A percentile compares a stretch with the other conserved stretches of the same genome.
These are phyloP conservation scores for Erebia palarica DNA, from an alignment of 2,888 invertebrate species.

Conservation along the genomic window DNA sequence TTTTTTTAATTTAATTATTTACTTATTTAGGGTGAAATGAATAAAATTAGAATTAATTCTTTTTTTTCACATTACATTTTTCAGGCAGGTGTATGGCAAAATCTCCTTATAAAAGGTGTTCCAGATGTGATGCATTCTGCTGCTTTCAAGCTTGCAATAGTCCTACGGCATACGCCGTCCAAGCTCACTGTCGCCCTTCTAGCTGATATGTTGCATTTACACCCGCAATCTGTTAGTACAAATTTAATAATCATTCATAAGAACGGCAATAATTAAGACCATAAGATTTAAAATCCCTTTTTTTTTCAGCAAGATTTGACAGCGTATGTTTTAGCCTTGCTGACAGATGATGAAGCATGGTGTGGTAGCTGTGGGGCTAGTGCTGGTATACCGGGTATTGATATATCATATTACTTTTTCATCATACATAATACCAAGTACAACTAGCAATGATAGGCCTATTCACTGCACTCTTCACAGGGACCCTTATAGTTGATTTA, in stretches of 20 bases:
- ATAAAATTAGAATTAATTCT: too few species aligned
- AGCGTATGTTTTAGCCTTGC: conserved; percentile 67
- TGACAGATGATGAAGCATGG: conserved; percentile 71
- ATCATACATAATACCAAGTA: too few species aligned
- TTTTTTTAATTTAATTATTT: background rate
- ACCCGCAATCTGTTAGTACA: conserved; percentile 67
- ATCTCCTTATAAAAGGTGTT: conserved; percentile 61
- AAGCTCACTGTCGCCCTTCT: conserved; percentile 60
- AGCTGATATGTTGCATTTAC: conserved; percentile 60
- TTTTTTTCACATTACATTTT: too few species aligned
- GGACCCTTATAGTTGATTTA: too few species aligned
- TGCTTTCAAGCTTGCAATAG: conserved; percentile 71
- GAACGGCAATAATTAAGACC: background rate
- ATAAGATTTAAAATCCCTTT: background rate
- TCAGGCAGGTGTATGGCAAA: conserved; percentile 73
- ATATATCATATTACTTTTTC: too few species aligned
- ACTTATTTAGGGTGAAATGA: too few species aligned
- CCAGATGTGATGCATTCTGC: conserved; percentile 69
- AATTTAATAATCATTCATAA: background rate
- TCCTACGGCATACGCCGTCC: conserved; percentile 69
- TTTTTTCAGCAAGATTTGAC: conserved; percentile 66
- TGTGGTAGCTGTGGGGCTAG: conserved; percentile 53
- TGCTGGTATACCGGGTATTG: conserved; percentile 29
- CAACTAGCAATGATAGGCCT: too few species aligned
- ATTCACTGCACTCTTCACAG: too few species aligned